Percentiles rank a stretch among this genome's conserved stretches.
These are phyloP conservation scores for Nyctibius bracteatus DNA, from an alignment of 2,113 vertebrate species.

Conservation along the genomic window DNA sequence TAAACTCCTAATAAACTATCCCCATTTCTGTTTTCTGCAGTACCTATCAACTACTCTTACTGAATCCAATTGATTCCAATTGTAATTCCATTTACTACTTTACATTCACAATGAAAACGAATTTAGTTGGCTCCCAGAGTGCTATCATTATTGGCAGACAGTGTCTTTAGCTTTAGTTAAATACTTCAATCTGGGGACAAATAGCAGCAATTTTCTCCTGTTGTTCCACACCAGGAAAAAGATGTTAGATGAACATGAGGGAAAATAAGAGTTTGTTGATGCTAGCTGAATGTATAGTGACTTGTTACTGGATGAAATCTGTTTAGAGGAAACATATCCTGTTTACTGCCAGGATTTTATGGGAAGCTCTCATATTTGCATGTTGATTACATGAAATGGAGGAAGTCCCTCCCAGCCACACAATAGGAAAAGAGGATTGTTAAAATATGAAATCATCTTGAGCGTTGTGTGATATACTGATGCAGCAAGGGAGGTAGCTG, in stretches of 20 bases:
- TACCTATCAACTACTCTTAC: not conserved
- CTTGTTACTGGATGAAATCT: conserved; percentile 17
- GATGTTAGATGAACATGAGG: not conserved
- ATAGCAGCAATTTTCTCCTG: not conserved
- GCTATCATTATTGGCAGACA: not conserved
- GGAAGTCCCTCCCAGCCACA: not conserved
- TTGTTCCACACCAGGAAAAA: not conserved
- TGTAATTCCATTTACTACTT: not conserved
- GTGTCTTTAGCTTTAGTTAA: not conserved
- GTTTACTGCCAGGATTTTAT: conserved; percentile 34
- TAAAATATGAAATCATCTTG: not conserved
- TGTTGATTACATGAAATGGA: conserved; percentile 8
- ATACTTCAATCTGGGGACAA: not conserved
- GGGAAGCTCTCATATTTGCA: conserved; percentile 14
- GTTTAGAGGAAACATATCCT: conserved; percentile 3
- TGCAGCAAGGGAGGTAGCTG: not conserved
- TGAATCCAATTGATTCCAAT: not conserved
- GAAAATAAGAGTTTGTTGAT: not conserved
- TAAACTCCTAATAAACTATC: not conserved
- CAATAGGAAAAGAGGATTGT: not conserved
- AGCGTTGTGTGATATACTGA: not conserved
- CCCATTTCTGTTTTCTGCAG: not conserved
- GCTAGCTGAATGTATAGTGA: not conserved
- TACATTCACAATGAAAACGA: not conserved
- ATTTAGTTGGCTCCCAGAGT: not conserved